Conservation (phyloP, 2,797 vertebrate genomes). For the Basileuterus tristriatus region DNA sequence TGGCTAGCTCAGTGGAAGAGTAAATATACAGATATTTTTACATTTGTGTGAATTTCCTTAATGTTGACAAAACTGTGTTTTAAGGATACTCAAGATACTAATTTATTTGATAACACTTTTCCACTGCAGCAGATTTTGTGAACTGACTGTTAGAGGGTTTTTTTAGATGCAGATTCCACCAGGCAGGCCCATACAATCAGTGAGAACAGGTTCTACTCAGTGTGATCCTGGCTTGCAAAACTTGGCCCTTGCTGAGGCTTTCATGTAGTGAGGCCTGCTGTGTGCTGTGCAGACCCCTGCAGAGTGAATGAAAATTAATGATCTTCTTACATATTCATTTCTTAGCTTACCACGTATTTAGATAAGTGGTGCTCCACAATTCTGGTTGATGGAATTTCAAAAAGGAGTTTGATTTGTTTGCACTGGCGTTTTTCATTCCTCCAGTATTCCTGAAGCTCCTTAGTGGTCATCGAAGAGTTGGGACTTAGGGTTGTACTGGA, state of each 20-base stretch:
- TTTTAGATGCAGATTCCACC: not conserved
- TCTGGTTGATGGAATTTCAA: constrained; percentile 84
- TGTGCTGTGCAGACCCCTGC: not conserved
- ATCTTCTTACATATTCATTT: constrained; percentile 15
- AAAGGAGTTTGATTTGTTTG: constrained; percentile 82
- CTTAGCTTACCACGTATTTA: constrained; percentile 87
- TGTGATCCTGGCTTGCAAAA: not conserved
- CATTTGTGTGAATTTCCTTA: not conserved
- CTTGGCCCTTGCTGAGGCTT: not conserved
- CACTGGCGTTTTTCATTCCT: constrained; percentile 76
- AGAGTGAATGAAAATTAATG: constrained; percentile 39
- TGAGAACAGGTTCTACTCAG: not conserved
- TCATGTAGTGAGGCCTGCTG: constrained; percentile 15
- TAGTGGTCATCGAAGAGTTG: constrained; percentile 86
- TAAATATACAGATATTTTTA: not conserved
- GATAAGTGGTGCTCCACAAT: constrained; percentile 75
- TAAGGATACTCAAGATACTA: not conserved
- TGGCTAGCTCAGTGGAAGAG: not conserved
- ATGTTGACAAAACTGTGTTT: not conserved
- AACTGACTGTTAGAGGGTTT: not conserved
- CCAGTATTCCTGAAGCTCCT: constrained; percentile 90
- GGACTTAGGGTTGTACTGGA: not conserved
- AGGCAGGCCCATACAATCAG: not conserved
- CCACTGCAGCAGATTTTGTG: not conserved
- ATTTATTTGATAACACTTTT: not conserved